Base-by-base conservation (phyloP, 2,113 vertebrate species). In the Choloepus hoffmanni region DNA sequence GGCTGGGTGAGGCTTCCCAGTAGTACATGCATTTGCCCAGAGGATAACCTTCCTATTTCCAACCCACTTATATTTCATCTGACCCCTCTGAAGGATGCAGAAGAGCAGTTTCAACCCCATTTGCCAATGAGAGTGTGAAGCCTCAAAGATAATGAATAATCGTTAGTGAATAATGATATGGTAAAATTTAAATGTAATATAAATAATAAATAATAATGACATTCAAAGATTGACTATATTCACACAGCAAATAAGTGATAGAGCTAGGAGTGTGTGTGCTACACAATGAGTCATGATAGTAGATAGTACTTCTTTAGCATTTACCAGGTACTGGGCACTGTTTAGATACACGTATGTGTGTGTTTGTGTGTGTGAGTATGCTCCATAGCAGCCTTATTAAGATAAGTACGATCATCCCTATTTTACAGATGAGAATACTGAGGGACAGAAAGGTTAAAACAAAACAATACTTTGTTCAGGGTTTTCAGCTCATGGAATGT, bases 201-300 rank as follows among this genome's bases (percentile, higher is more conserved):
- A 70, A 58, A 73, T 67, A 93, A 78, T 74, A 79, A 77, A 76
- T 53, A 68, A 73, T 23, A 33, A 50, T 45, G 78, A 43, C 60
- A 81, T 55, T 70, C 68, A 86, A 85, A 77, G 67, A 77, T 58
- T 72, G 30, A 40, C 85, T 76, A 24, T 88, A 50, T 62, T 50
- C 70, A 68, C 28, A 73, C 9, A 90, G 36, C 24, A 88, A 85
- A n/a, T 77, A 84, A 26, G 28, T 77, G 55, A 87, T 26, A 33
- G 73, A 96, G 50, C n/a, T 50, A 70, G 19, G n/a, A 16, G 23
- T 89, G 11, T 93, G 43, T 70, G 93, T 92, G 60, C 72, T 76
- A 60, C 16, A 24, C 11, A 68, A 86, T 84, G 72, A 89, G 24
- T 19, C 16, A 63, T 65, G 15, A 36, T 82, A 36, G 77, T 53